Evolutionary conservation across 2,888 invertebrate genomes (phyloP).

Genomic region (Sphaerophoria rueppellii): DNA sequence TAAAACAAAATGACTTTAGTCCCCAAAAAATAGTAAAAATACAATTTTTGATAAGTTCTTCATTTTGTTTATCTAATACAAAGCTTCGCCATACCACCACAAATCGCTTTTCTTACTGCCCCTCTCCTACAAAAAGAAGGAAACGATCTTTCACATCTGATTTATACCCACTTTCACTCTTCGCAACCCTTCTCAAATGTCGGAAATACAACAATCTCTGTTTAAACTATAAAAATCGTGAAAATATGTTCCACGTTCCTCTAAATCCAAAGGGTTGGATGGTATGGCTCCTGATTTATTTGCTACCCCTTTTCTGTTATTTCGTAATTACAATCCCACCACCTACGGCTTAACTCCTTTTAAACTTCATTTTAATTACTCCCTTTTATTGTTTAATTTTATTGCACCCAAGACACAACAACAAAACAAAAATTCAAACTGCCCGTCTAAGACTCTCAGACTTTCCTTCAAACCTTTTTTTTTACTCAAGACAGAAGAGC

Average conservation of each 20-base stretch:
- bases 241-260: constrained; percentile 24
- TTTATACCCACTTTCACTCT: neutral
- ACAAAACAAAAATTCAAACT: neutral
- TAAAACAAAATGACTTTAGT: no score
- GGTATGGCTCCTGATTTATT: constrained; percentile 27
- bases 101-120: no score
- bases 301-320: constrained; percentile 43
- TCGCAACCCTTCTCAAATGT: constrained; percentile 13
- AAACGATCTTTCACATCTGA: neutral
- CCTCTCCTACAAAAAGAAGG: neutral
- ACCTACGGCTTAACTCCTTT: constrained; percentile 52
- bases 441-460: constrained; percentile 1
- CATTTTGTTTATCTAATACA: no score
- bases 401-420: constrained; percentile 39
- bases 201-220: neutral
- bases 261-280: neutral
- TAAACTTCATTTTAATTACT: constrained; percentile 62
- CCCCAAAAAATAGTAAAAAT: no score
- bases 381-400: constrained; percentile 60
- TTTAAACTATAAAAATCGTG: neutral
- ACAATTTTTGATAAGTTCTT: no score
- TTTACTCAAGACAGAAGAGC: neutral
- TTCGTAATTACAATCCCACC: constrained; percentile 60
- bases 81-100: no score
- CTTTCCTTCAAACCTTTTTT: constrained; percentile 6